Evolutionary conservation across 37 sponge, comb jelly and placozoan genomes (phyloP), one percentile per base, ranked within the genome.

Genomic region (Beroe ovata): DNA sequence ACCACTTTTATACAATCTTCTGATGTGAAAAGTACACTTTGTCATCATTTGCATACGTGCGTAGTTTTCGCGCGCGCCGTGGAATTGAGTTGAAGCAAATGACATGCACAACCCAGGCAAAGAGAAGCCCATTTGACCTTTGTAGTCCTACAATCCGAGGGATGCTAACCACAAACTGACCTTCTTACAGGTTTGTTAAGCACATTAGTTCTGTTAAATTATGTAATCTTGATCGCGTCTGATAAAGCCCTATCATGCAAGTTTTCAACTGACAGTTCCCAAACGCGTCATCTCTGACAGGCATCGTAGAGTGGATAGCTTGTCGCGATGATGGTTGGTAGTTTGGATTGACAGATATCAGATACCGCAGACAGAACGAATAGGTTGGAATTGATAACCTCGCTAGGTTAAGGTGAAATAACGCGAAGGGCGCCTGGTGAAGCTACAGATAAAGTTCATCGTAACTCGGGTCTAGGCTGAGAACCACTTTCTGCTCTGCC

Each of bases 91-190:
- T 47, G n/a, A n/a, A n/a, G 11, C 54, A 47, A 47, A 47, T 16
- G 11, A 16, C 54, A 6, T 47, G 54, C 11, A 16, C 6, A 16
- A 6, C 54, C 11, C 54, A 47, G 54, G 54, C 54, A 11, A 47
- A 47, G 54, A 47, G 11, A 47, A 47, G 54, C 11, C 84, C 84
- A 11, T 36, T 77, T 4, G 84, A 77, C 28, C 84, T 77, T 4
- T 77, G 84, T 23, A 77, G 38, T 25, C 84, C 84, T 8, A 77
- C 54, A 2, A 77, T 77, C 3, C 21, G 54, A 16, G 54, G 84
- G 11, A 77, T 77, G 84, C 18, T 77, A 3, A 16, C 38, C 1
- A 42, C 26, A 20, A 77, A 77, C 69, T 47, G 54, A 47, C 54
- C 54, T 47, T 11, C 54, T 47, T 11, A 47, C 54, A 47, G 54